A percentile compares a stretch with the other conserved stretches of the same genome.
Conservation (phyloP, 2,113 vertebrate species). For the Turnix velox region DNA sequence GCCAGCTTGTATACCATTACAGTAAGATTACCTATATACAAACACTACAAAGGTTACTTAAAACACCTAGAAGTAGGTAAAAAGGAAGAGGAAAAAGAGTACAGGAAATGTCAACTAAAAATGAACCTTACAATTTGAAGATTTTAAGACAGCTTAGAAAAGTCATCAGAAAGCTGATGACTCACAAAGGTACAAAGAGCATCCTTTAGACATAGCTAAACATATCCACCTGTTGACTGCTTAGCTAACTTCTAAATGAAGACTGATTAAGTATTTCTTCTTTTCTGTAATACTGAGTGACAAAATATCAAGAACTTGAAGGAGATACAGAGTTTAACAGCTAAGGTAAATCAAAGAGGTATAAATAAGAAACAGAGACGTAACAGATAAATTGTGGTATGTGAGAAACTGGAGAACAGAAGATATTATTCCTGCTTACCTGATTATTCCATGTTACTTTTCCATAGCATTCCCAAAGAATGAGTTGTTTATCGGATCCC, state of each 20-base stretch:
- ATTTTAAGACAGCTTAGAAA: neutral
- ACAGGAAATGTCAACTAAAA: neutral
- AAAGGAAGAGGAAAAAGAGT: neutral
- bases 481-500: constrained; percentile 85
- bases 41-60: neutral
- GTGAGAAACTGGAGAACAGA: neutral
- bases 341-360: neutral
- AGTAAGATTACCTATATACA: neutral
- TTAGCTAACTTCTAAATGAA: neutral
- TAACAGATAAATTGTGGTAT: neutral
- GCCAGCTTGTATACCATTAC: neutral
- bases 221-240: neutral
- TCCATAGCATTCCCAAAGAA: constrained; percentile 80
- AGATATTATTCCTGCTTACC: constrained; percentile 62
- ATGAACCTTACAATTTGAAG: neutral
- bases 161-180: neutral
- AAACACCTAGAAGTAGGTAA: neutral
- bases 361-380: neutral
- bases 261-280: no score
- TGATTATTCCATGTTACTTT: constrained; percentile 70
- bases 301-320: neutral
- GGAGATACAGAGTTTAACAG: neutral
- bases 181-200: neutral
- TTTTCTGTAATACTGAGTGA: fast-evolving
- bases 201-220: neutral